phyloP scores from a whole-genome alignment of 2,797 vertebrate species.

The Steatocranus sp. region DNA sequence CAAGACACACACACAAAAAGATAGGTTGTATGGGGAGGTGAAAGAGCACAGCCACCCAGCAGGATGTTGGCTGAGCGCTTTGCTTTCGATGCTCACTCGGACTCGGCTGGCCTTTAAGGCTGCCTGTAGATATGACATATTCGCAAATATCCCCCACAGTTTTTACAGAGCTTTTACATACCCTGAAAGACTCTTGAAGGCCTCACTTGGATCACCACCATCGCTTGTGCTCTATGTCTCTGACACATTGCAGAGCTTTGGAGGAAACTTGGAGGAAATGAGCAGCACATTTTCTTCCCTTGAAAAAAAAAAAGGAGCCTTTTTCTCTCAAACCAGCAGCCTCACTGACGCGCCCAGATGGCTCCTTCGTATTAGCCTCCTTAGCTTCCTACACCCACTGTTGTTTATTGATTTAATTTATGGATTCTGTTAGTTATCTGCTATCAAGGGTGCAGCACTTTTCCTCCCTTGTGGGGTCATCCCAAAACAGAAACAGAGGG shows the following conservation, averaged over 20 bases:
- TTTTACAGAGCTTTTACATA: conserved; percentile 18
- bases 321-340: conserved; percentile 21
- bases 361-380: conserved; percentile 39
- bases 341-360: conserved; percentile 20
- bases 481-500: conserved; percentile 60
- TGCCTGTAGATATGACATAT: conserved; percentile 39
- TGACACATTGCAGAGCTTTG: conserved; percentile 23
- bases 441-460: conserved; percentile 57
- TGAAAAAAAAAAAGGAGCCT: neutral
- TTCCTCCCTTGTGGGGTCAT: conserved; percentile 55
- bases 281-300: conserved; percentile 41
- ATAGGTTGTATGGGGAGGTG: conserved; percentile 55
- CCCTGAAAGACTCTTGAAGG: conserved; percentile 20
- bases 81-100: conserved; percentile 40
- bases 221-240: conserved; percentile 13
- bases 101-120: conserved; percentile 31
- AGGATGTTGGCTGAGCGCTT: conserved; percentile 63
- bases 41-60: conserved; percentile 65
- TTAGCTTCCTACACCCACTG: conserved; percentile 65
- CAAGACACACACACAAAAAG: conserved; percentile 3
- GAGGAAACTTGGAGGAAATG: conserved; percentile 53
- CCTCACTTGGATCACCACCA: conserved; percentile 30
- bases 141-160: conserved; percentile 33
- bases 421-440: conserved; percentile 69
- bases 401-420: conserved; percentile 68